Percentiles rank a stretch among this genome's conserved stretches.
These are phyloP conservation scores for Siniperca undulata DNA, from an alignment of 2,797 vertebrate species.

Conservation along the genomic window DNA sequence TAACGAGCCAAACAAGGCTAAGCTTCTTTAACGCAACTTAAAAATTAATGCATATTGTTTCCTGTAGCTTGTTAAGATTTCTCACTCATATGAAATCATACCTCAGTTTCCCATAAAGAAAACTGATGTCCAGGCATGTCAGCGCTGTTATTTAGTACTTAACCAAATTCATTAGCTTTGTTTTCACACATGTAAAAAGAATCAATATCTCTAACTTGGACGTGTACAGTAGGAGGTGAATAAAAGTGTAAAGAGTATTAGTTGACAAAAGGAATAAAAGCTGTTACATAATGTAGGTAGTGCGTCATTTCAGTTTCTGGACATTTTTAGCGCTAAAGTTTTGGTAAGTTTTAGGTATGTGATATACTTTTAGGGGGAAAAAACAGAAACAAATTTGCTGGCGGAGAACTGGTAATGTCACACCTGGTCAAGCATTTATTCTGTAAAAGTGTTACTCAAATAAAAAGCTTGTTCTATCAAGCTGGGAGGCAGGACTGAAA, in stretches of 20 bases:
- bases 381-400: not conserved
- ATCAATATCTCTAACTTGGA: not conserved
- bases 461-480: not conserved
- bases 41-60: not conserved
- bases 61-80: not conserved
- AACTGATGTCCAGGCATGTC: not conserved
- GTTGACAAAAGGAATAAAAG: not conserved
- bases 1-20: not conserved
- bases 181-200: not conserved
- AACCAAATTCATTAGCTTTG: not conserved
- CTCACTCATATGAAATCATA: not conserved
- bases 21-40: not conserved
- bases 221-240: not conserved
- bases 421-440: not conserved
- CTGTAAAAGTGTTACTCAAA: not conserved
- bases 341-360: not conserved
- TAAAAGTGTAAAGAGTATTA: not conserved
- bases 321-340: not conserved
- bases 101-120: not conserved
- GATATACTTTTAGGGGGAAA: not conserved
- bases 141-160: not conserved
- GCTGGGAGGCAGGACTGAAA: conserved; percentile 15
- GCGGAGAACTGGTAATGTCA: not conserved
- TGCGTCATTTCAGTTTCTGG: not conserved
- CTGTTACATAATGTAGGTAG: not conserved